A percentile compares a stretch with the other conserved stretches of the same genome.
Conservation (phyloP, 2,797 vertebrate genomes). For the Amblyraja radiata region DNA sequence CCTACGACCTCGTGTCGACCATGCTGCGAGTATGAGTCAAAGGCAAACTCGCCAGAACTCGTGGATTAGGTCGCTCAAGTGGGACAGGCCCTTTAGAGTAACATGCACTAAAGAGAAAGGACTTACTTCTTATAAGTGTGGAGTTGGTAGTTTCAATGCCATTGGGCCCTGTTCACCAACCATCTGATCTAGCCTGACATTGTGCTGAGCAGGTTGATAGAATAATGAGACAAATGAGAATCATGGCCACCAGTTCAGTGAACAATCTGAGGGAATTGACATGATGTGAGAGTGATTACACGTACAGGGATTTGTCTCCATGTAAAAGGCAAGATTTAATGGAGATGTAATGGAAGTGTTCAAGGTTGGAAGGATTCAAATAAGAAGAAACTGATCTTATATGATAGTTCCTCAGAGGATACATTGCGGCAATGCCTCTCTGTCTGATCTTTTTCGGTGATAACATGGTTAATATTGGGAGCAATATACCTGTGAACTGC, state of each 20-base stretch:
- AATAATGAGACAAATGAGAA: neutral
- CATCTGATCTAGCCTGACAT: neutral
- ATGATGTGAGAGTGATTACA: no score
- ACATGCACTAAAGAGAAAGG: neutral
- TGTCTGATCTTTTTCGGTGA: neutral
- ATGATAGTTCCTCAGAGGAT: no score
- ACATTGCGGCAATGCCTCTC: no score
- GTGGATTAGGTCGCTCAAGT: neutral
- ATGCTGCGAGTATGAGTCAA: no score
- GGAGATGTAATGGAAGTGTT: neutral
- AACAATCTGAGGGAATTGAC: neutral
- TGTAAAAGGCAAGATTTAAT: neutral
- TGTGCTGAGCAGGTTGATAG: neutral
- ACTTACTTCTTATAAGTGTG: neutral
- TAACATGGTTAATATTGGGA: neutral
- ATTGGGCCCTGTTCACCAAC: neutral
- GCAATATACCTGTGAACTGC: neutral
- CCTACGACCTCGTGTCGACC: no score
- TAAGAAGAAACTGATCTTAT: neutral
- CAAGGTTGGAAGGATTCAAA: no score
- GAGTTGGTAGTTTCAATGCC: neutral
- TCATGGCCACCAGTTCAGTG: neutral
- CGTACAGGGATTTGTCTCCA: neutral
- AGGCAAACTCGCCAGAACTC: no score
- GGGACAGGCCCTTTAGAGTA: neutral